phyloP scores from a whole-genome alignment of 2,113 vertebrate species.

The Paramormyrops kingsleyae region DNA sequence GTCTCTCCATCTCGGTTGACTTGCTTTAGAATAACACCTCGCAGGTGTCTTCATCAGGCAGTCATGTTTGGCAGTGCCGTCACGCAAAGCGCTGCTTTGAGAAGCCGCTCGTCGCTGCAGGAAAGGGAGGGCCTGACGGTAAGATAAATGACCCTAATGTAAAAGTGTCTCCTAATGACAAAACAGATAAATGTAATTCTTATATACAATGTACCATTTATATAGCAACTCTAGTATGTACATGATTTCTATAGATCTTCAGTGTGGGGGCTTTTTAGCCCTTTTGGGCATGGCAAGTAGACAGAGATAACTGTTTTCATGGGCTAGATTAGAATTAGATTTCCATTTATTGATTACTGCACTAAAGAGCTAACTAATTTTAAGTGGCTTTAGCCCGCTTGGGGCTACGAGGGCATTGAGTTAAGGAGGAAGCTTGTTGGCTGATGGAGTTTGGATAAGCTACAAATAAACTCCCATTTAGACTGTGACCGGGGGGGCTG shows the following conservation, averaged over 20 bases:
- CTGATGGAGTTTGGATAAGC: background rate
- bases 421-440: background rate
- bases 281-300: background rate
- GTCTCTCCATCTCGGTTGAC: background rate
- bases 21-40: background rate
- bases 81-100: background rate
- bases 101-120: background rate
- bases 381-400: constrained; percentile 1
- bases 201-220: background rate
- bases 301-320: background rate
- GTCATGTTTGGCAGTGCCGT: background rate
- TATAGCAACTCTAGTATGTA: background rate
- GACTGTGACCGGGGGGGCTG: background rate
- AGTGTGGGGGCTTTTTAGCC: too few species aligned
- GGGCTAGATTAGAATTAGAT: constrained; percentile 11
- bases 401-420: background rate
- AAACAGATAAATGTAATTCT: background rate
- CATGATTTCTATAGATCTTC: background rate
- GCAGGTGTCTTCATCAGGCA: background rate
- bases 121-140: background rate
- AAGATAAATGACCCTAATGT: background rate
- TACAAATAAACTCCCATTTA: constrained; percentile 11
- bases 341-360: constrained; percentile 11
- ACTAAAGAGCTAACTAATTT: constrained; percentile 3
- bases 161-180: background rate